Base-by-base conservation (phyloP, 2,113 vertebrate genomes). In the Scatophagus argus region DNA sequence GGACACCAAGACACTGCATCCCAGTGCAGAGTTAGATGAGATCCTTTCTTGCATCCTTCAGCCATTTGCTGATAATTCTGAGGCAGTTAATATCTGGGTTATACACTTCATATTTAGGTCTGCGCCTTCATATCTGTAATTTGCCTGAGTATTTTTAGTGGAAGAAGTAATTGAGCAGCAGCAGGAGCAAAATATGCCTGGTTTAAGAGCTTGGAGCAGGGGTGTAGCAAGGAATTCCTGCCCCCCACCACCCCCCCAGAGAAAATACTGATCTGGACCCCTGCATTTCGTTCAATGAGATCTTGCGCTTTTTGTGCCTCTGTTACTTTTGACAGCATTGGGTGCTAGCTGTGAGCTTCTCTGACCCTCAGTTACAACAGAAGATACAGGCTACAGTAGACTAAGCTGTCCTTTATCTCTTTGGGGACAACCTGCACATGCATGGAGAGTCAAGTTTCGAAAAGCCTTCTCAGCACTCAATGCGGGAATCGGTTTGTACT, bases 401-500 rank as follows among this genome's bases (percentile, higher is more conserved):
- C 64, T 83, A 79, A 77, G 65, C 85, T 70, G 75, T 70, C 56
- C 66, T 61, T 59, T 16, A 59, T 73, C 86, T 79, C 84, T 23
- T n/a, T 54, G 86, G 84, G 81, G 87, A 14, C 66, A 36, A 78
- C 77, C 71, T 85, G 80, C 71, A 65, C 43, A 19, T 46, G 59
- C 56, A 74, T 32, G 3, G n/a, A 71, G 77, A 82, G 79, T 76
- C 41, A 1, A 49, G 29, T 83, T 86, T 89, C 65, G 1, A 74
- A 70, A 68, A 79, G 82, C 83, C 72, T 76, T 27, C 74, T 81
- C 60, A 61, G 73, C 8, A 1, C 38, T 77, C 52, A 61, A 60
- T 72, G 76, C 75, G 60, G 61, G 78, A 69, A 84, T 82, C 87
- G 74, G 71, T 66, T n/a, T 88, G 77, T 19, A 71, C 80, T 76